phyloP scores from a whole-genome alignment of 1,140 invertebrate species.

The Hormaphis cornu region DNA sequence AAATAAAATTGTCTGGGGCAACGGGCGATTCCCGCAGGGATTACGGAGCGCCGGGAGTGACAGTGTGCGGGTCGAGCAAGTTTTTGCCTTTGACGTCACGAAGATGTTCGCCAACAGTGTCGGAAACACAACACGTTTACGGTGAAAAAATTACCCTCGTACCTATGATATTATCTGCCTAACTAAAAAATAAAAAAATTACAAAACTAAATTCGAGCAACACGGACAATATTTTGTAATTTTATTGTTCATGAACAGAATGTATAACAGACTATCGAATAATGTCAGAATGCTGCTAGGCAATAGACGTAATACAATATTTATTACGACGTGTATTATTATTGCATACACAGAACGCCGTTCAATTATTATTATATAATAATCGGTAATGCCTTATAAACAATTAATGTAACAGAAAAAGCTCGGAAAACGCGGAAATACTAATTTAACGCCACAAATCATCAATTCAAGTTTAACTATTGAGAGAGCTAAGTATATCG shows the following conservation, averaged over 20 bases:
- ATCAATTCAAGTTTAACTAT: no score
- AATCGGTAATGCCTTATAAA: not conserved
- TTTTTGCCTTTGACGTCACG: conserved; percentile 29
- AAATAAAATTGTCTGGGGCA: conserved; percentile 22
- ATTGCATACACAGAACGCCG: conserved; percentile 27
- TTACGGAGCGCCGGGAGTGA: conserved; percentile 11
- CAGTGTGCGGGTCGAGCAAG: conserved; percentile 24
- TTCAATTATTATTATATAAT: not conserved
- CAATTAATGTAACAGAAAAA: no score
- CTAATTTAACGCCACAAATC: no score
- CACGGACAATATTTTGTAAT: no score
- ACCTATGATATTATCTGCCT: not conserved
- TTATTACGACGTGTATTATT: not conserved
- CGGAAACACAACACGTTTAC: conserved; percentile 28
- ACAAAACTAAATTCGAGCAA: no score
- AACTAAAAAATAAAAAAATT: no score
- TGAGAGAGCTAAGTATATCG: no score
- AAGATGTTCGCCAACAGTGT: conserved; percentile 30
- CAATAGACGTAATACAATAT: not conserved
- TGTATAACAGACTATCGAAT: not conserved
- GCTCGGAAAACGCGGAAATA: no score
- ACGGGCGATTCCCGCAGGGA: conserved; percentile 19
- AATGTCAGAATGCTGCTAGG: not conserved
- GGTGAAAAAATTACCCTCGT: not conserved
- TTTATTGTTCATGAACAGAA: not conserved